Base-by-base conservation (phyloP, 2,888 invertebrate genomes). In the Ceriagrion tenellum region DNA sequence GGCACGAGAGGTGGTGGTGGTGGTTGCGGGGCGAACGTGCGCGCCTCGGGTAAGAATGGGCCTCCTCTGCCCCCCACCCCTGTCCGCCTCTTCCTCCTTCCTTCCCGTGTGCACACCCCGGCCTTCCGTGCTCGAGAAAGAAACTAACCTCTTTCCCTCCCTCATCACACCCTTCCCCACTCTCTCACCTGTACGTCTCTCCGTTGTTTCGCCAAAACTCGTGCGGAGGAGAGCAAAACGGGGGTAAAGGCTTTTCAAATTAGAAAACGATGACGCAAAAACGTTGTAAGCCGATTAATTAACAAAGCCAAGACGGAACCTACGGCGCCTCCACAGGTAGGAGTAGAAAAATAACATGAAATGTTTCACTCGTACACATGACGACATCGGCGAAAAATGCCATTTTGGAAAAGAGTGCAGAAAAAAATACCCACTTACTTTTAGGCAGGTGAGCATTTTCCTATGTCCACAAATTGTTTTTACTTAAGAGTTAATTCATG, bases 221-320 rank as follows among this genome's bases (percentile, higher is more conserved):
- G 81, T 35, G 69, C 8, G 47, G 12, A 13, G 59, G 69, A 69
- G 69, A 18, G 69, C n/a, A 3, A 35, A 18, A 8, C 16, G 30
- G 0, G 81, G 35, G 26, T 35, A 81, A 13, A 81, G 81, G 81
- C n/a, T 35, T 30, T 81, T 81, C 81, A 81, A 35, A 81, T 81
- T 30, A 35, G 13, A 35, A 35, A 81, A 81, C 81, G 81, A 81
- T 81, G 81, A 81, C 81, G 81, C 35, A 81, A 35, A 81, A 81
- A 30, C 81, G 81, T 30, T 18, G 35, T 35, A 35, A 81, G 81
- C 81, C 81, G 81, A 81, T 81, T 81, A 81, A 81, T 81, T 81
- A 81, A 81, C 81, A 81, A 81, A 69, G 69, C n/a, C n/a, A 69
- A 81, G 81, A 35, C 30, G 69, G 81, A 35, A 6, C 35, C 35